phyloP scores from a whole-genome alignment of 2,888 invertebrate species.

The Limnephilus lunatus region DNA sequence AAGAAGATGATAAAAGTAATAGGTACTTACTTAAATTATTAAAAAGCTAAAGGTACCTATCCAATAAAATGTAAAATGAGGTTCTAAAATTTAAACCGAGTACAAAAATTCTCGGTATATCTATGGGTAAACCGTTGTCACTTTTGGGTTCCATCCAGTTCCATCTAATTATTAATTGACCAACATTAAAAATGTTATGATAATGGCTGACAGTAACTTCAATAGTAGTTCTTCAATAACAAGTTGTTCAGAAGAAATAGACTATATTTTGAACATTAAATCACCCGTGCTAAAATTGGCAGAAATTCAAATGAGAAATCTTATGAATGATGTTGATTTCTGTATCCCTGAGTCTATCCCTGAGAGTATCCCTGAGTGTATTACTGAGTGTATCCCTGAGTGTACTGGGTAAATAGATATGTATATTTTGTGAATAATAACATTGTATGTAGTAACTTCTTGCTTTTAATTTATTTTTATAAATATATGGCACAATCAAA shows the following conservation, averaged over 20 bases:
- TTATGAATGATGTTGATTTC: slow-evolving; percentile 71
- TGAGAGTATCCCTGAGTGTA: too few species aligned
- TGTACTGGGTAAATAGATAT: neutral
- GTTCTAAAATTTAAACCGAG: neutral
- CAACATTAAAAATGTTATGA: neutral
- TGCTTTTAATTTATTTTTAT: too few species aligned
- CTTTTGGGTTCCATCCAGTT: neutral
- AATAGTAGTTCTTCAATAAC: neutral
- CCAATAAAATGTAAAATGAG: neutral
- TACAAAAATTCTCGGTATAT: too few species aligned
- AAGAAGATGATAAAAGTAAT: too few species aligned
- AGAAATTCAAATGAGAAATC: slow-evolving; percentile 72
- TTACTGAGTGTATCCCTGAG: neutral
- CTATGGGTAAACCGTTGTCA: too few species aligned
- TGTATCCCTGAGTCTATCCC: too few species aligned
- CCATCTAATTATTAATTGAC: neutral
- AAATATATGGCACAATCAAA: too few species aligned
- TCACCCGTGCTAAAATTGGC: slow-evolving; percentile 74
- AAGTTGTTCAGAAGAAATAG: slow-evolving; percentile 69
- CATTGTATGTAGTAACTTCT: too few species aligned
- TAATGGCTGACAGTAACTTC: neutral
- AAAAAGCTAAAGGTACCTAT: neutral
- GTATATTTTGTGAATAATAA: neutral
- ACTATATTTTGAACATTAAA: slow-evolving; percentile 74
- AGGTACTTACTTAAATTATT: neutral